Evolutionary conservation across 2,113 vertebrate genomes (phyloP).

Genomic region (Grus americana): DNA sequence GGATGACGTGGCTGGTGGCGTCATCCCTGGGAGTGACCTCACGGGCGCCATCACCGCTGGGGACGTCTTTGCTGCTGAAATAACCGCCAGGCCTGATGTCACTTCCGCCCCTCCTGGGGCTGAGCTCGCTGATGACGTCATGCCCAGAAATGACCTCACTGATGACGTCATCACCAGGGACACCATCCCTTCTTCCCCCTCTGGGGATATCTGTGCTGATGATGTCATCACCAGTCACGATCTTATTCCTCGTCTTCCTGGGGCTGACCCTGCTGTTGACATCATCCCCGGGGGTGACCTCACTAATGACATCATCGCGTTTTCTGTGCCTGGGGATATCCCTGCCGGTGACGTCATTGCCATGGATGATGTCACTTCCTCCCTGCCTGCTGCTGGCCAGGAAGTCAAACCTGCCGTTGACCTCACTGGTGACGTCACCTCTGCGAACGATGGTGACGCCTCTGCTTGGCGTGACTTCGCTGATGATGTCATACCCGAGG

Average conservation of each 20-base stretch:
- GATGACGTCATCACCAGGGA: background rate
- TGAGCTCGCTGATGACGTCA: background rate
- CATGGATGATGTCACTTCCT: background rate
- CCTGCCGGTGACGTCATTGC: background rate
- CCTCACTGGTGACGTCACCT: background rate
- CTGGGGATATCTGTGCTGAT: background rate
- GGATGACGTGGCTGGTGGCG: too few species aligned
- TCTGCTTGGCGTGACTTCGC: background rate
- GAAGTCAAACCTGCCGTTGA: background rate
- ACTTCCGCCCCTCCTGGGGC: too few species aligned
- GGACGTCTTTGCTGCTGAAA: too few species aligned
- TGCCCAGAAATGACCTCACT: background rate
- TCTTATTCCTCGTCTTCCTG: background rate
- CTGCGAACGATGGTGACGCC: too few species aligned
- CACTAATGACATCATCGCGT: background rate
- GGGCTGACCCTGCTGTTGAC: too few species aligned
- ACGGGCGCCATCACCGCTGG: too few species aligned
- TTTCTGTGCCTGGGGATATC: too few species aligned
- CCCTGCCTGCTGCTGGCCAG: background rate
- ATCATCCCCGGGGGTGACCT: background rate
- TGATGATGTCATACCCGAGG: background rate
- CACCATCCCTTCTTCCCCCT: background rate
- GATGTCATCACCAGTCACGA: background rate
- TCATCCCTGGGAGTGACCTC: too few species aligned
- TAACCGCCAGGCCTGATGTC: too few species aligned